phyloP scores from a whole-genome alignment of 2,113 vertebrate genomes.

The Synodontis membranacea region DNA sequence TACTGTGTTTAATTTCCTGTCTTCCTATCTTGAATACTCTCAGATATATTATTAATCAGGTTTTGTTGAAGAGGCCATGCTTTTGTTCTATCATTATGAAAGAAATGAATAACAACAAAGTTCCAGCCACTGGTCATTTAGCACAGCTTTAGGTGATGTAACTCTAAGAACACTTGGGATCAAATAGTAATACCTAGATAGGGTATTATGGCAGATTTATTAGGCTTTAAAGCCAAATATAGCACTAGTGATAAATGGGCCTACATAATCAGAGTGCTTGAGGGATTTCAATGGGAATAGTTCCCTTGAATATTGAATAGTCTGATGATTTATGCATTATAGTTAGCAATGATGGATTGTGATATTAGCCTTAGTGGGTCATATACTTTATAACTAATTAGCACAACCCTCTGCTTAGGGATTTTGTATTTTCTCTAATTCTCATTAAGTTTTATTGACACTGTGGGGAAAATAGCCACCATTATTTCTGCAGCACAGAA shows the following conservation, averaged over 20 bases:
- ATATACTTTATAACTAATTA: conserved; percentile 29
- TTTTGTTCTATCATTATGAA: conserved; percentile 29
- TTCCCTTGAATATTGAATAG: conserved; percentile 35
- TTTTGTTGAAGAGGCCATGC: conserved; percentile 51
- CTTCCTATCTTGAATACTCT: conserved; percentile 68
- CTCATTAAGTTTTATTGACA: conserved; percentile 28
- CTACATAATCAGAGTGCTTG: conserved; percentile 20
- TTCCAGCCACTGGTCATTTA: conserved; percentile 60
- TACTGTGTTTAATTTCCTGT: conserved; percentile 78
- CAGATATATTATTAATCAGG: conserved; percentile 75
- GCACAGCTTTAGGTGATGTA: conserved; percentile 59
- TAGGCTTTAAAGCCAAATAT: conserved; percentile 28
- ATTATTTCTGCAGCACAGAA: conserved; percentile 7
- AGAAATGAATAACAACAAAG: conserved; percentile 48
- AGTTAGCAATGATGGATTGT: conserved; percentile 28
- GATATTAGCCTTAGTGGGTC: conserved; percentile 28
- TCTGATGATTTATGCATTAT: conserved; percentile 37
- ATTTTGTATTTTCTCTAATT: not conserved
- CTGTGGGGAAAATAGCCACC: not conserved
- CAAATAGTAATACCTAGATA: conserved; percentile 71
- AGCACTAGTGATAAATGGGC: conserved; percentile 20
- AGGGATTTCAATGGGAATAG: conserved; percentile 31
- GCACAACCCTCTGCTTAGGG: conserved; percentile 18
- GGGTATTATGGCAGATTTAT: conserved; percentile 45
- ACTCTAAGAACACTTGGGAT: conserved; percentile 65